Conservation (phyloP, 2,888 invertebrate species). For the Cordilura impudica region DNA sequence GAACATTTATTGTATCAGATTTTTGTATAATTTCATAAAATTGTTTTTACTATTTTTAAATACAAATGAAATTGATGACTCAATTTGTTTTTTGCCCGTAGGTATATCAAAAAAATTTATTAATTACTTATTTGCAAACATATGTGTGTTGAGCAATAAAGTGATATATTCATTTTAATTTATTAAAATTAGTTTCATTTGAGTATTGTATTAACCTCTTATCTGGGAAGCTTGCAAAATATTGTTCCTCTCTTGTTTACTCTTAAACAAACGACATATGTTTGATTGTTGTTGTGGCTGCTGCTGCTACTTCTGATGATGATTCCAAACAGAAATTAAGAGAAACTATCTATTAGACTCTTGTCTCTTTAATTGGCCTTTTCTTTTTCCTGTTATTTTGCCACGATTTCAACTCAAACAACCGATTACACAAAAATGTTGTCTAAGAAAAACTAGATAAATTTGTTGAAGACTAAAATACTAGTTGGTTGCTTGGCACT, state of each 20-base stretch:
- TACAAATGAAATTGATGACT: slow-evolving; percentile 41
- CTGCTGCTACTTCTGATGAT: background rate
- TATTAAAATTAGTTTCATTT: background rate
- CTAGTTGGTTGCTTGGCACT: slow-evolving; percentile 48
- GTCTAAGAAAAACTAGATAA: slow-evolving; percentile 56
- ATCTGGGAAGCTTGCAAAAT: background rate
- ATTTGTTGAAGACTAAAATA: slow-evolving; percentile 40
- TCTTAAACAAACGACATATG: too few relatives aligned
- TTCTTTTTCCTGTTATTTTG: slow-evolving; percentile 17
- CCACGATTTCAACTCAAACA: slow-evolving; percentile 58
- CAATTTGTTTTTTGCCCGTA: slow-evolving; percentile 14
- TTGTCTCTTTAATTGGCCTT: slow-evolving; percentile 6
- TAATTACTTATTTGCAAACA: slow-evolving; percentile 32
- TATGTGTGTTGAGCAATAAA: slow-evolving; percentile 6
- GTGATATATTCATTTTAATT: background rate
- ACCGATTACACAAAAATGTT: slow-evolving; percentile 31
- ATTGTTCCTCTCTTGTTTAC: background rate
- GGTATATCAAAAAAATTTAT: slow-evolving; percentile 22
- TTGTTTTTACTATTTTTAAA: background rate
- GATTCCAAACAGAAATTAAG: background rate
- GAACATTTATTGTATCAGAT: background rate
- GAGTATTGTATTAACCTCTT: background rate
- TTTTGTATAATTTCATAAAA: too few relatives aligned
- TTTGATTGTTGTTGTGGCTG: background rate
- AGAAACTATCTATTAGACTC: slow-evolving; percentile 11